Base-by-base conservation (phyloP, 2,113 vertebrate genomes). In the Lucifuga dentata region DNA sequence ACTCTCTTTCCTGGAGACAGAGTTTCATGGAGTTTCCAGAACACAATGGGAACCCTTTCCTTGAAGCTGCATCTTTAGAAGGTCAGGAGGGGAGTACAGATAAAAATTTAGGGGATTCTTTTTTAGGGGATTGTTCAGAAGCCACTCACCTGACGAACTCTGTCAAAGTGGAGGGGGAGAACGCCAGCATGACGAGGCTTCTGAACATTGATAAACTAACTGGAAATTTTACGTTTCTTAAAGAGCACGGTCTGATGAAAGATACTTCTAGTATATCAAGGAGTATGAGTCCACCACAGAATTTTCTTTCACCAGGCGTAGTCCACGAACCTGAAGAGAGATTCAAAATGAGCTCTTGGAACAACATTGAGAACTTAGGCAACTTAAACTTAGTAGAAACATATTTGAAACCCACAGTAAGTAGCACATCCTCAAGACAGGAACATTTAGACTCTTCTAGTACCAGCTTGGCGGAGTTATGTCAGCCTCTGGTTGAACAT, bases 171-270 rank as follows among this genome's bases (percentile, higher is more conserved):
- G 73, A 84, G 43, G 32, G 40, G n/a, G 75, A 84, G 63, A 89
- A 88, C 20, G 75, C 68, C 2, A 74, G 89, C 8, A 71, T 76
- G 44, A 88, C 43, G 58, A 83, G 77, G 39, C 35, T 91, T 58
- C 73, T 93, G 75, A 93, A 88, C 61, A 74, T 84, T 45, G 93
- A 95, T 69, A 95, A 95, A 70, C 88, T 97, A 15, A 78, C 92
- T 2, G 94, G 94, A 63, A 98, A 98, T 84, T 98, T 95, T 73
- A 36, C 93, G 53, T 98, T 98, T 87, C 95, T 98, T 67, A 94
- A 92, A 79, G 94, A 97, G 55, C 96, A 92, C 32, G 93, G 89
- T 50, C 87, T 99, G 8, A 16, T 98, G 64, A 94, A 92, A 80
- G 94, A 92, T 5, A 68, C 85, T 1, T 57, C 90, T 21, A 71